Evolutionary conservation across 2,113 vertebrate species (phyloP).

Genomic region (Embiotoca jacksoni): DNA sequence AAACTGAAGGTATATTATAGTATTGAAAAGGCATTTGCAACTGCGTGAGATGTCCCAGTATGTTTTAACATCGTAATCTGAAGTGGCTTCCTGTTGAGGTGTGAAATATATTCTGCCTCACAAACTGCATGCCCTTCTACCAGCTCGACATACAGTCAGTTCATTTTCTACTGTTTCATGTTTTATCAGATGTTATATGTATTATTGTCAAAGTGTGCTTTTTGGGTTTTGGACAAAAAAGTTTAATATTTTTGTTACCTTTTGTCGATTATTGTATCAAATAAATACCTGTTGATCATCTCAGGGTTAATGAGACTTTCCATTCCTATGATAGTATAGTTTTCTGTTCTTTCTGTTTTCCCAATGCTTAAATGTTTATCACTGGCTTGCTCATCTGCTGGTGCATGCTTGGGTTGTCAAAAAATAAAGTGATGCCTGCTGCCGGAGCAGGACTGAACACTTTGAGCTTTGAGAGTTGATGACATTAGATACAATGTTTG

Average conservation of each 20-base stretch:
- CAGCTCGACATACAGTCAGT: not conserved
- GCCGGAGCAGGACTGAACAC: too few relatives aligned
- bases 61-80: conserved; percentile 47
- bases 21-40: not conserved
- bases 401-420: too few relatives aligned
- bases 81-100: conserved; percentile 38
- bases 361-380: not conserved
- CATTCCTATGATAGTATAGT: not conserved
- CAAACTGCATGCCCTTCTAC: not conserved
- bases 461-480: not conserved
- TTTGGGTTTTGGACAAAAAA: not conserved
- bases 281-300: not conserved
- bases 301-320: not conserved
- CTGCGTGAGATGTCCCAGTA: not conserved
- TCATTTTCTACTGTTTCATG: not conserved
- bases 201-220: not conserved
- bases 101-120: conserved; percentile 42
- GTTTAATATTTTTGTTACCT: not conserved
- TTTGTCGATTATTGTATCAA: not conserved
- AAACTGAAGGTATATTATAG: not conserved
- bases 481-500: not conserved
- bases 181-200: not conserved
- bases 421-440: too few relatives aligned
- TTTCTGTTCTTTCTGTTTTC: not conserved
- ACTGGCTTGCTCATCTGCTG: too few relatives aligned